Conservation (phyloP, 1,140 invertebrate genomes). For the Sarcophaga bullata region DNA sequence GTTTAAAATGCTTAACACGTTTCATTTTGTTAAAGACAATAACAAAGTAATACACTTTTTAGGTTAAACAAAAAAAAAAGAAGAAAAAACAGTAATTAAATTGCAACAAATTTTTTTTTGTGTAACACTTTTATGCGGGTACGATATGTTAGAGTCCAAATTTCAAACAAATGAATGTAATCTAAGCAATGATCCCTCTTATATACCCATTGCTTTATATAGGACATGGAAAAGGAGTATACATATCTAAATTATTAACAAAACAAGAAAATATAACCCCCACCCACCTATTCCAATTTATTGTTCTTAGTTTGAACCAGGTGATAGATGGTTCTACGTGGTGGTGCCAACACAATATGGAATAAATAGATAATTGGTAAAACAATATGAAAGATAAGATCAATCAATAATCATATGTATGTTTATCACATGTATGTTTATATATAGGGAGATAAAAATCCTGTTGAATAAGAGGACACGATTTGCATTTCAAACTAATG, state of each 20-base stretch:
- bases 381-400: not conserved
- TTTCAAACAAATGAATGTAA: slow-evolving; percentile 35
- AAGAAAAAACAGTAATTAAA: slow-evolving; percentile 28
- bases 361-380: not conserved
- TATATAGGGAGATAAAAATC: not conserved
- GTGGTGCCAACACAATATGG: not conserved
- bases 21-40: slow-evolving; percentile 3
- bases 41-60: not conserved
- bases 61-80: slow-evolving; percentile 17
- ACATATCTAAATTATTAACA: not conserved
- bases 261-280: not conserved
- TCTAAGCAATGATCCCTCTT: not conserved
- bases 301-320: not conserved
- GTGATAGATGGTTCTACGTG: not conserved
- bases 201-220: not conserved
- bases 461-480: not conserved
- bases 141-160: slow-evolving; percentile 5
- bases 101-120: not conserved
- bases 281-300: not conserved
- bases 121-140: slow-evolving; percentile 31
- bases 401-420: not conserved
- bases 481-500: not conserved
- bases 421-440: no score
- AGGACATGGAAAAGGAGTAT: not conserved
- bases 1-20: slow-evolving; percentile 25